Evolutionary conservation across 2,113 vertebrate species (phyloP), one percentile per base, ranked within the genome.

Genomic region (Herpetotheres cachinnans): DNA sequence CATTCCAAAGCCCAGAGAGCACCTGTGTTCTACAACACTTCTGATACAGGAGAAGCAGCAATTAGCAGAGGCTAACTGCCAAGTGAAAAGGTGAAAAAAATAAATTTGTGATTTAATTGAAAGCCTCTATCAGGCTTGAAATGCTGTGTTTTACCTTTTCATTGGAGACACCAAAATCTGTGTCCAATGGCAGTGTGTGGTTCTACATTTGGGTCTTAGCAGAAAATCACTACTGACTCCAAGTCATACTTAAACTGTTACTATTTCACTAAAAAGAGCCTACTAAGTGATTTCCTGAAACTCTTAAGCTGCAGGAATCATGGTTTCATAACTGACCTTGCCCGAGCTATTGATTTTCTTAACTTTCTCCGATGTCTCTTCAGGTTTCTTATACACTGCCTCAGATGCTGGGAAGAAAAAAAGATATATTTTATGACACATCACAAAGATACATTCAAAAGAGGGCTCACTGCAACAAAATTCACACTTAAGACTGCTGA

Each of bases 331-430:
- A 97, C 98, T 96, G 96, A 99, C 99, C 98, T 96, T 99, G 96
- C 94, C 97, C 78, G 98, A 98, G 54, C 94, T 98, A n/a, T 85
- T 96, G 30, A 58, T 74, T 95, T 98, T 98, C 96, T 98, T 99
- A 90, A 94, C 88, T 56, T 97, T 98, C 94, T 96, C 98, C 49
- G 96, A 46, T 78, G 93, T 89, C 65, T 97, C 87, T 90, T 84
- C 95, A 70, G 77, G 81, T 72, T 96, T 95, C 85, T 96, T 92
- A 86, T 36, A 9, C 32, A 40, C 77, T 67, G 30, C 82, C n/a
- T 93, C 66, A 71, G 96, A 84, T 29, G 9, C 98, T 98, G 96
- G 55, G 46, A 93, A 94, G 86, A 93, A 93, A 92, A 92, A 20
- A 58, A 87, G 50, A 93, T 32, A 34, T 59, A 11, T 24, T 93